Evolutionary conservation across 2,113 vertebrate genomes (phyloP).

Genomic region (Cephalopholis sonnerati): DNA sequence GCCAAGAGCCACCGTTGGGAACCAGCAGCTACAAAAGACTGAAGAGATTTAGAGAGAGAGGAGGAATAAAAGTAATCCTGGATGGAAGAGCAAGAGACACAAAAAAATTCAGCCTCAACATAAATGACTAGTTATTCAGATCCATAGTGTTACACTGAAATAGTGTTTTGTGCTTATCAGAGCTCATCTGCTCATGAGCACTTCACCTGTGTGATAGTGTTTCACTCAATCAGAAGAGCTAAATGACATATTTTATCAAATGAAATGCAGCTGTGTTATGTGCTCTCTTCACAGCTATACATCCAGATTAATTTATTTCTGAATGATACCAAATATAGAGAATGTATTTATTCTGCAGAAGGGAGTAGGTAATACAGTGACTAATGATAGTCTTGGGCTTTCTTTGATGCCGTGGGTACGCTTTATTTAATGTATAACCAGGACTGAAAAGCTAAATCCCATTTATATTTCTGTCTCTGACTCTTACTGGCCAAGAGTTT

Average conservation of each 20-base stretch:
- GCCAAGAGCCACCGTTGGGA: conserved; percentile 59
- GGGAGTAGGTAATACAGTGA: not conserved
- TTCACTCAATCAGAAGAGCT: not conserved
- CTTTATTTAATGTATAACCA: too few species aligned
- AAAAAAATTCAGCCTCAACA: conserved; percentile 38
- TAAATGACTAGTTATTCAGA: conserved; percentile 35
- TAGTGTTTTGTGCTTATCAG: not conserved
- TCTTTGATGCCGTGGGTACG: not conserved
- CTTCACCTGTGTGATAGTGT: not conserved
- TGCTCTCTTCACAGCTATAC: not conserved
- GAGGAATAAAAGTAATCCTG: conserved; percentile 64
- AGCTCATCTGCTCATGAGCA: too few species aligned
- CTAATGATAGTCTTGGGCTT: not conserved
- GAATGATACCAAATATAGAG: not conserved
- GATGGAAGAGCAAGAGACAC: conserved; percentile 59
- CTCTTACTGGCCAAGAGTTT: too few species aligned
- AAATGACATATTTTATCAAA: not conserved
- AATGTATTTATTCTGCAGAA: not conserved
- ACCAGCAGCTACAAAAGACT: conserved; percentile 55
- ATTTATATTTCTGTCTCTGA: too few species aligned
- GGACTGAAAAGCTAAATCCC: too few species aligned
- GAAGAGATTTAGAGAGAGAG: conserved; percentile 50
- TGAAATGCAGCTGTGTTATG: too few species aligned
- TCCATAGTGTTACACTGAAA: conserved; percentile 19
- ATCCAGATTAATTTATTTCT: not conserved